These are phyloP conservation scores for Phyllopteryx taeniolatus DNA, from an alignment of 2,113 vertebrate genomes.

Conservation along the genomic window DNA sequence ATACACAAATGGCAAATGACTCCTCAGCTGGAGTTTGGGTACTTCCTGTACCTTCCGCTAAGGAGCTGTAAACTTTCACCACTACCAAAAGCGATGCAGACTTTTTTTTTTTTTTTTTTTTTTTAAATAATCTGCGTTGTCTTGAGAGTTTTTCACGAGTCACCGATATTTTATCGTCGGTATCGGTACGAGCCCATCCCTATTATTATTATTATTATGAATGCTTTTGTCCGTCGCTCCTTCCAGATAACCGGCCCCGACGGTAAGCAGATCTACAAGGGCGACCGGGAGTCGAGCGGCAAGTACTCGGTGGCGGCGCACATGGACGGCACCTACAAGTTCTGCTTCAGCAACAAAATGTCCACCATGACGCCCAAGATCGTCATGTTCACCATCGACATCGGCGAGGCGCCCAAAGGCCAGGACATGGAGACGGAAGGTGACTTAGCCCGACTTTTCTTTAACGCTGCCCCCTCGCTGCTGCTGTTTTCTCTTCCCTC, in stretches of 20 bases:
- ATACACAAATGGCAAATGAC: not conserved
- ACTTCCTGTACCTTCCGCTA: not conserved
- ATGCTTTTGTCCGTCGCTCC: not conserved
- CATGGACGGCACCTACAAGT: constrained; percentile 97
- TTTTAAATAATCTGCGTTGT: too few species aligned
- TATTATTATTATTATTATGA: too few species aligned
- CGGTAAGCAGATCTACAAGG: constrained; percentile 95
- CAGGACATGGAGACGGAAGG: constrained; percentile 99
- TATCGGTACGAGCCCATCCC: too few species aligned
- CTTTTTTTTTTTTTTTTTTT: too few species aligned
- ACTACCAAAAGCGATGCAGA: too few species aligned
- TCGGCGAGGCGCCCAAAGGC: constrained; percentile 93
- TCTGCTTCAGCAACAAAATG: constrained; percentile 99
- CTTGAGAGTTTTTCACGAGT: too few species aligned
- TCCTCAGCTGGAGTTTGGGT: not conserved
- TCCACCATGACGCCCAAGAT: constrained; percentile 99
- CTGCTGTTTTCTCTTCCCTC: not conserved
- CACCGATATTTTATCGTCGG: too few species aligned
- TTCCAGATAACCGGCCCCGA: constrained; percentile 93
- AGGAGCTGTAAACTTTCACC: too few species aligned
- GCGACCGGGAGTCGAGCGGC: constrained; percentile 95
- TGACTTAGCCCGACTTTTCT: constrained; percentile 41
- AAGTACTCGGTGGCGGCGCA: constrained; percentile 98
- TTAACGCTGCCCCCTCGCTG: not conserved
- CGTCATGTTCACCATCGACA: constrained; percentile 99